Percentiles rank a stretch among this genome's conserved stretches.
These are phyloP conservation scores for Heliconius hermathena DNA, from an alignment of 1,140 invertebrate species.

Conservation along the genomic window DNA sequence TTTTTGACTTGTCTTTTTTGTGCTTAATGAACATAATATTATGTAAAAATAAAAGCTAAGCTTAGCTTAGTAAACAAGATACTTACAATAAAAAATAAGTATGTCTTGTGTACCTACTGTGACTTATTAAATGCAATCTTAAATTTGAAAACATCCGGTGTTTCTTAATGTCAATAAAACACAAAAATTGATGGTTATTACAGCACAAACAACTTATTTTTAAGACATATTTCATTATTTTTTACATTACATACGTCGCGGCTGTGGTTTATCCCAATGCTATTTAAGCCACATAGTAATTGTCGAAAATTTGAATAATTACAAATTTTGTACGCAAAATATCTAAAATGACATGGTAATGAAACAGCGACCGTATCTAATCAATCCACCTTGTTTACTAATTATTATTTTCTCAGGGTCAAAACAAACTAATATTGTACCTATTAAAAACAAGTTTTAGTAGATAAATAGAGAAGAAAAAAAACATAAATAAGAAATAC, in stretches of 20 bases:
- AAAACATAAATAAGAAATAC: not conserved
- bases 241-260: not conserved
- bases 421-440: not conserved
- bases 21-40: not conserved
- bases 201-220: not conserved
- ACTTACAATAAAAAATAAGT: not conserved
- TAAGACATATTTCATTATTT: not conserved
- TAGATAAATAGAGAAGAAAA: not conserved
- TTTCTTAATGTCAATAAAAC: not conserved
- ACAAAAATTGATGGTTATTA: not conserved
- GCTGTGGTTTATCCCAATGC: not conserved
- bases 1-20: not conserved
- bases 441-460: not conserved
- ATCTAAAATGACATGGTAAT: not conserved
- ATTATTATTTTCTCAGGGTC: conserved; percentile 23
- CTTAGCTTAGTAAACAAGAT: no score
- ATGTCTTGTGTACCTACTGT: not conserved
- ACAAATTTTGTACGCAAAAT: conserved; percentile 16
- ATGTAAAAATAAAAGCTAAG: no score
- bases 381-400: conserved; percentile 25
- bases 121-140: not conserved
- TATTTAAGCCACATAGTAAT: conserved; percentile 10
- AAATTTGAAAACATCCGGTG: not conserved
- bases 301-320: conserved; percentile 33
- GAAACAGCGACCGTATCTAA: conserved; percentile 24